A percentile compares a stretch with the other conserved stretches of the same genome.
These are phyloP conservation scores for Chydorus sphaericus DNA, from an alignment of 2,888 invertebrate species.

Conservation along the genomic window DNA sequence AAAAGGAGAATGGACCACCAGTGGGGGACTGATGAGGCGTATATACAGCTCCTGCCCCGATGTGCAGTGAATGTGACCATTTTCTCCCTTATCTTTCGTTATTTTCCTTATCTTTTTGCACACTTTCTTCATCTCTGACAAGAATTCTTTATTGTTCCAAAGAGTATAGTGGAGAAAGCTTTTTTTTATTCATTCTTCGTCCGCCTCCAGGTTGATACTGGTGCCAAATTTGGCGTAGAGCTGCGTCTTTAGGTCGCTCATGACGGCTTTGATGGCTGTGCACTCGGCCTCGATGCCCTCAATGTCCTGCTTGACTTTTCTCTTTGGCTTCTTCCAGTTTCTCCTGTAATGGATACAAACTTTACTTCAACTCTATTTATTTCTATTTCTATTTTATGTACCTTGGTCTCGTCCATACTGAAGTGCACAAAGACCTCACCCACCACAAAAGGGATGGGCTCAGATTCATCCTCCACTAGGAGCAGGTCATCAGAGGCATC, in stretches of 20 bases:
- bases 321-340: constrained; percentile 61
- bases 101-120: constrained; percentile 1
- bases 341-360: constrained; percentile 34
- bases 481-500: constrained; percentile 79
- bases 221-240: constrained; percentile 94
- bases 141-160: not conserved
- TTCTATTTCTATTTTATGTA: too few species aligned
- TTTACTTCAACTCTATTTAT: too few species aligned
- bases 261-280: constrained; percentile 53
- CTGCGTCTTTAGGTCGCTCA: constrained; percentile 76
- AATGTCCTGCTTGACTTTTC: constrained; percentile 54
- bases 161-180: not conserved
- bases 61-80: too few species aligned
- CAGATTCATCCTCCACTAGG: constrained; percentile 57
- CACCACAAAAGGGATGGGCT: constrained; percentile 63
- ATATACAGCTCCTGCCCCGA: too few species aligned
- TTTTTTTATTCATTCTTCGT: constrained; percentile 47
- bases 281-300: constrained; percentile 50
- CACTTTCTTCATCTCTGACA: not conserved
- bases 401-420: constrained; percentile 57
- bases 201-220: constrained; percentile 92
- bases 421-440: constrained; percentile 82
- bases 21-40: too few species aligned
- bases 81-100: too few species aligned
- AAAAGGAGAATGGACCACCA: too few species aligned